phyloP scores from a whole-genome alignment of 2,797 vertebrate genomes.

The Ceryle rudis region DNA sequence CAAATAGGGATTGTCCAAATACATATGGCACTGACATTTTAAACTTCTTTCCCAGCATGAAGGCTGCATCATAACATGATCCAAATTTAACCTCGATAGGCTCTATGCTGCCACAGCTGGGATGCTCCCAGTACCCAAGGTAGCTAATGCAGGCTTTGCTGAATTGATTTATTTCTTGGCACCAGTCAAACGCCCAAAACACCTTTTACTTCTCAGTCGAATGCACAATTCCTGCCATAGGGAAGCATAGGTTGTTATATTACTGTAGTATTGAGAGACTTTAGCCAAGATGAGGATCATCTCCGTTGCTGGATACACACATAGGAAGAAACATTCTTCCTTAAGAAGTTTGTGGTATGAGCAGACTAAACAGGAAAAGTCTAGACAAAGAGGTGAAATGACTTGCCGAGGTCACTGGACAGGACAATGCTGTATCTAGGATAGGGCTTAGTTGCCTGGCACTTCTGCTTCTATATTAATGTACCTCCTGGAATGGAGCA shows the following conservation, averaged over 20 bases:
- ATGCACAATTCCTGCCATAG: background rate
- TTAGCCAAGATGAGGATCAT: background rate
- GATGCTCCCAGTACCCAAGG: slow-evolving; percentile 10
- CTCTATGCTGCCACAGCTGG: slow-evolving; percentile 29
- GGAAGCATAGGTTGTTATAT: background rate
- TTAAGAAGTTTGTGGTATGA: background rate
- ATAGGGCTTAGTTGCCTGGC: background rate
- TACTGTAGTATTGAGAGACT: background rate
- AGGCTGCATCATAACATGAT: slow-evolving; percentile 6
- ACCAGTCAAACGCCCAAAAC: background rate
- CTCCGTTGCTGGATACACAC: background rate
- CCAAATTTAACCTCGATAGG: slow-evolving; percentile 37
- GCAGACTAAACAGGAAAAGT: background rate
- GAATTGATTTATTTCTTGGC: slow-evolving; percentile 54
- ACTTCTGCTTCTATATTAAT: background rate
- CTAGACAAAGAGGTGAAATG: background rate
- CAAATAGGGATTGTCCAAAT: background rate
- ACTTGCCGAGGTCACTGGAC: background rate
- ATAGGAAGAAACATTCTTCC: background rate
- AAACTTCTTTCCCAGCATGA: slow-evolving; percentile 31
- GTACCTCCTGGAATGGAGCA: background rate
- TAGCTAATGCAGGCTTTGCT: slow-evolving; percentile 33
- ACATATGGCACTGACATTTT: slow-evolving; percentile 10
- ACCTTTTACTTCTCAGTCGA: slow-evolving; percentile 33
- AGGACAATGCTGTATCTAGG: background rate